Evolutionary conservation across 2,113 vertebrate genomes (phyloP).

Genomic region (Periophthalmus modestus): DNA sequence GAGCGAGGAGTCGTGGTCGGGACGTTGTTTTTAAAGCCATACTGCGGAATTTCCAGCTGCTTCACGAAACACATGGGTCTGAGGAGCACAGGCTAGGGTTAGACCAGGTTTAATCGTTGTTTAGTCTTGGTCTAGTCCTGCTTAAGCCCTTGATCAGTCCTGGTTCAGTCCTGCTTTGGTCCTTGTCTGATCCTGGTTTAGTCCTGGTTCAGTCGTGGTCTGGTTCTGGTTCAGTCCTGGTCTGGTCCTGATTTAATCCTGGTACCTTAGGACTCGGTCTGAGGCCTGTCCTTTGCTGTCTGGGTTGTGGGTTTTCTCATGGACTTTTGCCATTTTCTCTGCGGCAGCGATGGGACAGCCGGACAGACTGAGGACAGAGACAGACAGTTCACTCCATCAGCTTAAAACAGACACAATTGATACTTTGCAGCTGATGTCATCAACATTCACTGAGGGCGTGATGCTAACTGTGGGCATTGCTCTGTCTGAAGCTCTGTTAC

Average conservation of each 20-base stretch:
- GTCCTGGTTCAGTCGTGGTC: neutral
- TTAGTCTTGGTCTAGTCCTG: neutral
- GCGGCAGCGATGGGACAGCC: conserved; percentile 98
- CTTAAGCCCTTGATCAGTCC: neutral
- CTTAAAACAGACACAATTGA: too few species aligned
- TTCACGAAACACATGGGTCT: conserved; percentile 99
- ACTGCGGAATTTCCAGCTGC: conserved; percentile 98
- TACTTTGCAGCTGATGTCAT: too few species aligned
- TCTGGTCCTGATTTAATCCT: neutral
- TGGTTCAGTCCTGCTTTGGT: neutral
- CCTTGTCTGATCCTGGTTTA: neutral
- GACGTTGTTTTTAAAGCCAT: conserved; percentile 96
- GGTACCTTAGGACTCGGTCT: conserved; percentile 95
- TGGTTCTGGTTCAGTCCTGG: neutral
- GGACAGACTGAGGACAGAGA: conserved; percentile 85
- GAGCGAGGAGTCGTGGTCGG: conserved; percentile 96
- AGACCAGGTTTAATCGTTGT: neutral
- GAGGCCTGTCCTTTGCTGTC: conserved; percentile 92
- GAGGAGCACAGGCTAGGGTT: conserved; percentile 52
- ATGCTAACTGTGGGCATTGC: too few species aligned
- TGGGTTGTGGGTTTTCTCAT: conserved; percentile 91
- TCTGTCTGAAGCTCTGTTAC: too few species aligned
- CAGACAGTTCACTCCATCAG: too few species aligned
- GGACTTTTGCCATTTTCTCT: conserved; percentile 97
- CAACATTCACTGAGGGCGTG: too few species aligned